phyloP scores from a whole-genome alignment of 2,888 invertebrate genomes.

The Hedya salicella region DNA sequence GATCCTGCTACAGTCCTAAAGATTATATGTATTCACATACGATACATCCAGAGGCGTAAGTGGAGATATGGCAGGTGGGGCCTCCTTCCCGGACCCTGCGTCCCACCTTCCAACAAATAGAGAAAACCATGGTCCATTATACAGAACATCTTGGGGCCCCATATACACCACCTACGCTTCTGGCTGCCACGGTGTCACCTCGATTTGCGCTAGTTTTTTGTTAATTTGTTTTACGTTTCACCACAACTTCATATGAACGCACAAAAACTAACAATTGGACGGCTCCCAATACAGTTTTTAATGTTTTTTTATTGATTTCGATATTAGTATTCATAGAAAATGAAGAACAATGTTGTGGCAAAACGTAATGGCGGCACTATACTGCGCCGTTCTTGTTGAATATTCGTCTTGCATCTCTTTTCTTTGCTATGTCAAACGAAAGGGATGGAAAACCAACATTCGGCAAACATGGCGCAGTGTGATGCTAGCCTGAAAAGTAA shows the following conservation, averaged over 20 bases:
- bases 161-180: conserved; percentile 83
- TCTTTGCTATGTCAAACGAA: no score
- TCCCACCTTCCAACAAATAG: conserved; percentile 84
- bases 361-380: conserved; percentile 36
- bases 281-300: not conserved
- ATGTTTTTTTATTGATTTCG: conserved; percentile 7
- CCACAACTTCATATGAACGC: conserved; percentile 19
- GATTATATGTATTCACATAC: conserved; percentile 68
- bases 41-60: conserved; percentile 86
- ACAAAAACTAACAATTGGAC: not conserved
- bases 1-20: conserved; percentile 27
- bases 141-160: conserved; percentile 72
- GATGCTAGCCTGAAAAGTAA: no score
- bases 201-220: conserved; percentile 1
- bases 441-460: no score
- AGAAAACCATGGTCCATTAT: conserved; percentile 80
- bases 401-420: no score
- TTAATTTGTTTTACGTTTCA: conserved; percentile 17
- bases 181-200: conserved; percentile 69
- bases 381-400: no score
- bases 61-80: conserved; percentile 85
- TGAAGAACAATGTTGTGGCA: conserved; percentile 25
- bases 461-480: no score
- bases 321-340: not conserved
- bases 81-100: conserved; percentile 83